Base-by-base conservation (phyloP, 2,113 vertebrate species). In the Sebastes schlegelii region DNA sequence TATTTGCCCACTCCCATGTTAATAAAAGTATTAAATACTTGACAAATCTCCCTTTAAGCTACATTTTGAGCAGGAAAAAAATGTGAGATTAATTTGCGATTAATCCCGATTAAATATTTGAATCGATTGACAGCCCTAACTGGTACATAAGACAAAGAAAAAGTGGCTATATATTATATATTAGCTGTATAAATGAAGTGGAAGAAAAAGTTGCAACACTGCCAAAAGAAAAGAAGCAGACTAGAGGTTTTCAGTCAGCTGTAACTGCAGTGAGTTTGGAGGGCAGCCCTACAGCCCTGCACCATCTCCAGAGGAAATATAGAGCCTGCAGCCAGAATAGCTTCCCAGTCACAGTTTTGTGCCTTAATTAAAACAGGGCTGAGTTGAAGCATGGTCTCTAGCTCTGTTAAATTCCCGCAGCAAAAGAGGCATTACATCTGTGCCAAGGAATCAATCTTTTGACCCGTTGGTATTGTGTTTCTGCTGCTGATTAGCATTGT, bases 361-460 rank as follows among this genome's bases (percentile, higher is more conserved):
- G 71, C 70, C 54, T 88, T 88, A 89, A 90, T 89, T 86, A 91
- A 82, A 74, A 77, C 57, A 52, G 60, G n/a, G 26, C 55, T 80
- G 42, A 65, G 66, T 62, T 79, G 49, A 86, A 61, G 68, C 60
- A 63, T 69, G 60, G 66, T 60, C 58, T 64, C 34, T 82, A 58
- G 45, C 61, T 78, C 52, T 72, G 61, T 74, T 75, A 55, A 86
- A 85, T 57, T 81, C 58, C 55, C 49, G 73, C 67, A 64, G 71
- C 26, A 66, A 79, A 64, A 57, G 17, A 62, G 51, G 13, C 62
- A 76, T 73, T 75, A 43, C 8, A 54, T 73, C 48, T 68, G 46
- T 78, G 83, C 80, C 83, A 86, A 75, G 58, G 21, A 86, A 87
- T 81, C 87, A 54, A 79, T 89, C 64, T 52, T 77, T 52, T 69